Evolutionary conservation across 53 echinoderm and acorn worm genomes (phyloP).

Genomic region (Luidia sarsii): DNA sequence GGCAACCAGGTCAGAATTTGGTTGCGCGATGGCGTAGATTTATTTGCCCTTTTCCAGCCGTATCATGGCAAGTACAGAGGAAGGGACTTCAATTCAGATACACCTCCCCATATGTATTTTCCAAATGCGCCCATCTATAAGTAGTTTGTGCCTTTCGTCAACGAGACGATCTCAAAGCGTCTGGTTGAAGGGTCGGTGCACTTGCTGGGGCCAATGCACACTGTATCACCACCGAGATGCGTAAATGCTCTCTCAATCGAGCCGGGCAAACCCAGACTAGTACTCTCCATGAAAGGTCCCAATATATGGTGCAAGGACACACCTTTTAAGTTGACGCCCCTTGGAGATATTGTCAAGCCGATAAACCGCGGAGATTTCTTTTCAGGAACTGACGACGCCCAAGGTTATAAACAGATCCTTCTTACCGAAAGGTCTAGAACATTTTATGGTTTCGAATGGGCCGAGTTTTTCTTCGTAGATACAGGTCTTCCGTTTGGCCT

Average conservation of each 20-base stretch:
- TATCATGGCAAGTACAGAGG: not conserved
- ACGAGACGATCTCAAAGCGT: not conserved
- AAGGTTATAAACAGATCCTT: constrained; percentile 8
- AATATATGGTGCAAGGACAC: not conserved
- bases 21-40: no score
- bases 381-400: not conserved
- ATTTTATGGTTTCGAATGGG: constrained; percentile 16
- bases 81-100: no score
- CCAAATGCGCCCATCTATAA: not conserved
- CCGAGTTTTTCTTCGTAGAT: not conserved
- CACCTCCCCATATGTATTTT: not conserved
- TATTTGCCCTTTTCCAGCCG: not conserved
- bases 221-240: constrained; percentile 2
- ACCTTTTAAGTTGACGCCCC: not conserved
- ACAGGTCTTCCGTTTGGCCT: not conserved
- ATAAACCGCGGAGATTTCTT: not conserved
- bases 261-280: constrained; percentile 1
- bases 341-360: not conserved
- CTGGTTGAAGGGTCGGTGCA: not conserved
- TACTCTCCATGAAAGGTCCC: not conserved
- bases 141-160: not conserved
- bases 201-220: not conserved
- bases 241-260: constrained; percentile 1
- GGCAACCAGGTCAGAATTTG: no score
- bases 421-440: not conserved